phyloP scores from a whole-genome alignment of 2,888 invertebrate genomes.

The Fragum sueziense region DNA sequence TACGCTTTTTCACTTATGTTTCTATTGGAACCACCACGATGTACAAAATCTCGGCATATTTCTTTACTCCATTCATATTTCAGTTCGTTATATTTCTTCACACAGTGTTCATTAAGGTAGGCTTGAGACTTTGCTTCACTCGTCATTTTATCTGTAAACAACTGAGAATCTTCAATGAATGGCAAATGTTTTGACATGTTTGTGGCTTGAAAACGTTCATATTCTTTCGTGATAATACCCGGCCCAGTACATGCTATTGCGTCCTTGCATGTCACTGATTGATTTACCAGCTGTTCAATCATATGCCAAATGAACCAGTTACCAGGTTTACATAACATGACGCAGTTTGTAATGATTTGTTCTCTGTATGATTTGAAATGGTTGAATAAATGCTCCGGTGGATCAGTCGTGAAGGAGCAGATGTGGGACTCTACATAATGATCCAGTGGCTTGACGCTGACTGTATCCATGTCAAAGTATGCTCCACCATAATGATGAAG shows the following conservation, averaged over 20 bases:
- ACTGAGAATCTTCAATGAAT: background rate
- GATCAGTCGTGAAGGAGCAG: background rate
- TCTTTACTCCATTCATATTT: background rate
- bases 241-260: background rate
- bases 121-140: background rate
- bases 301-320: background rate
- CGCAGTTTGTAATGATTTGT: background rate
- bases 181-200: background rate
- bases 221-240: background rate
- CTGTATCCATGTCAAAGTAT: background rate
- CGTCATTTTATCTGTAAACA: background rate
- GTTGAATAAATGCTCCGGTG: background rate
- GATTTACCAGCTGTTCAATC: background rate
- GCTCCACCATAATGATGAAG: constrained; percentile 3
- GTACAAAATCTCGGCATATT: background rate
- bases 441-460: background rate
- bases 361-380: background rate
- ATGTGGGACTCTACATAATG: background rate
- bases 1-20: constrained; percentile 3
- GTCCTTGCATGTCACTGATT: background rate
- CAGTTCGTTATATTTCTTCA: background rate
- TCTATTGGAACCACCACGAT: background rate
- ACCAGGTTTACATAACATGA: background rate
- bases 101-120: background rate
- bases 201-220: background rate